Base-by-base conservation (phyloP, 1,140 invertebrate genomes). In the Ips typographus region DNA sequence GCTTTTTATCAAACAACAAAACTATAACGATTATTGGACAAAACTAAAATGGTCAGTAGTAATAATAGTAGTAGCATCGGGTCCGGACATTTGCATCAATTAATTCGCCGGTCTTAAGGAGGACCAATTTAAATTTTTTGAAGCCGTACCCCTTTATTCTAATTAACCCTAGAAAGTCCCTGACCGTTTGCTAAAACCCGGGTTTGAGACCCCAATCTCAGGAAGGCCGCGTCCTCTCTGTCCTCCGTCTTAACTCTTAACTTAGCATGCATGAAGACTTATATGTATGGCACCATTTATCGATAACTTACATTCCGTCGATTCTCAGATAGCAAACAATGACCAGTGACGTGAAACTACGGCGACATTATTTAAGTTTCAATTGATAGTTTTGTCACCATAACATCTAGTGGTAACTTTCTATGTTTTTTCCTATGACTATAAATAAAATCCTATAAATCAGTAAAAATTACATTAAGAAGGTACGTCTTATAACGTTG, bases 151-250 rank as follows among this genome's bases (percentile, higher is more conserved):
- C 68, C 68, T 70, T 70, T 70, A 70, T 70, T 70, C 70, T 73
- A 73, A 73, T 73, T 73, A 73, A 71, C 72, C 72, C 72, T 73
- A 42, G 64, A 66, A 71, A 73, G 69, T 73, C 63, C 66, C 72
- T 71, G 72, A 73, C 72, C 69, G 72, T 71, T 71, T 73, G 65
- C 72, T 73, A 71, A 73, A 67, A 73, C 65, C 72, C 65, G 65
- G 67, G 72, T 63, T 70, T 66, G 65, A 71, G 69, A 71, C 72
- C 72, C 69, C 68, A 73, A 73, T 73, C 72, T 71, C 65, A 71
- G 71, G 66, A 68, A 72, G 53, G 70, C 56, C 59, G 69, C 47
- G 63, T 56, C 42, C 58, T 61, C 49, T 68, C 66, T 39, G 52
- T 64, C 61, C 68, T 64, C 38, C 72, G 72, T 73, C 72, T 73